Conservation (phyloP, 2,113 vertebrate species). For the Periophthalmus modestus region DNA sequence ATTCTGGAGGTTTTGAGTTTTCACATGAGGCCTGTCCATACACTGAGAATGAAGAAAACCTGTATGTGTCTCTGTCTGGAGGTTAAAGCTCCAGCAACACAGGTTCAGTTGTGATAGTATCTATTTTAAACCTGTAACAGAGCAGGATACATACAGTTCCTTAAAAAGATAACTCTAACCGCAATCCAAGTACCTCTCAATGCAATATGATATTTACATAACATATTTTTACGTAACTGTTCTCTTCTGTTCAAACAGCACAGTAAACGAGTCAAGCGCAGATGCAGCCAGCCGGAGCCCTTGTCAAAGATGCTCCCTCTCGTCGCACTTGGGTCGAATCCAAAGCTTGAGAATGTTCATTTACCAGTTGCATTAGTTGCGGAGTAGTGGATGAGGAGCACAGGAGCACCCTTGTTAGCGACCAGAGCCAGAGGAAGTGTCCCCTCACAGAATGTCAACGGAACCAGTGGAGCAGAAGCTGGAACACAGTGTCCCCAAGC, state of each 20-base stretch:
- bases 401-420: conserved; percentile 53
- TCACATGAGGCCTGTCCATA: no score
- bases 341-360: conserved; percentile 8
- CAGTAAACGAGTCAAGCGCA: neutral
- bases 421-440: conserved; percentile 36
- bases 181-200: no score
- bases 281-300: neutral
- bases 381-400: conserved; percentile 27
- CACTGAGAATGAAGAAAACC: no score
- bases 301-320: neutral
- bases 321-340: neutral
- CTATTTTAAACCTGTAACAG: no score
- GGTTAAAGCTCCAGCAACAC: no score
- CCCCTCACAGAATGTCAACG: conserved; percentile 38
- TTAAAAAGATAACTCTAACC: no score
- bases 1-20: no score
- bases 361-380: conserved; percentile 29
- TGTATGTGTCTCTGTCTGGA: no score
- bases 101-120: no score
- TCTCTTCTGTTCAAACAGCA: no score
- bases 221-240: neutral
- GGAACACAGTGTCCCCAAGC: conserved; percentile 61
- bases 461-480: conserved; percentile 44
- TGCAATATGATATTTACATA: no score
- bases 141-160: no score